A percentile compares a stretch with the other conserved stretches of the same genome.
These are phyloP conservation scores for Hipparchia sbordonii DNA, from an alignment of 2,888 invertebrate genomes.

Conservation along the genomic window DNA sequence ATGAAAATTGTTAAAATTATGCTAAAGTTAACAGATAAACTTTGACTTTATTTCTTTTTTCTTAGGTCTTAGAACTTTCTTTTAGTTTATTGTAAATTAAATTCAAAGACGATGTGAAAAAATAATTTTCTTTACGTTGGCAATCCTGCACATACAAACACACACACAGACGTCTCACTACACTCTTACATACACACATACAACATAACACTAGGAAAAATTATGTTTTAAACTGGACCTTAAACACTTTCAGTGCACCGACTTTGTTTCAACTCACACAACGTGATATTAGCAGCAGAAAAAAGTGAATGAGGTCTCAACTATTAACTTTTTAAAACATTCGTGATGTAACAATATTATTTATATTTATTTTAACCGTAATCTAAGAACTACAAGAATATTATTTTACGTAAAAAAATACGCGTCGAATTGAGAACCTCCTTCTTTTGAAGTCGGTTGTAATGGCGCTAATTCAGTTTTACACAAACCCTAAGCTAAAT, in stretches of 20 bases:
- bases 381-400: background rate
- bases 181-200: conserved; percentile 2
- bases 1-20: no score
- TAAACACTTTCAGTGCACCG: conserved; percentile 1
- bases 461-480: background rate
- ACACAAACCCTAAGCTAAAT: background rate
- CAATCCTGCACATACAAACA: background rate
- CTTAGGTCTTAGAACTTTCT: no score
- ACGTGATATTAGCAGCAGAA: background rate
- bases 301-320: conserved; percentile 10
- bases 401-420: background rate
- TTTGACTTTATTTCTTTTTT: no score
- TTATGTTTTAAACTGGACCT: conserved; percentile 3
- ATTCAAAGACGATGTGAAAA: background rate
- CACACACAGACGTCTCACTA: background rate
- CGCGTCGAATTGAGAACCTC: background rate
- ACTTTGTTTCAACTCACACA: background rate
- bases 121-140: background rate
- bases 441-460: background rate
- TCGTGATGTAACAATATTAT: conserved; percentile 6
- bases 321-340: background rate
- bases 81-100: background rate
- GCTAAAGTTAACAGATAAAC: no score
- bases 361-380: background rate
- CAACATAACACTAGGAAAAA: conserved; percentile 7